Percentiles rank a stretch among this genome's conserved stretches.
Evolutionary conservation across 2,888 invertebrate genomes (phyloP).

Genomic region (Mycalesis mineus): DNA sequence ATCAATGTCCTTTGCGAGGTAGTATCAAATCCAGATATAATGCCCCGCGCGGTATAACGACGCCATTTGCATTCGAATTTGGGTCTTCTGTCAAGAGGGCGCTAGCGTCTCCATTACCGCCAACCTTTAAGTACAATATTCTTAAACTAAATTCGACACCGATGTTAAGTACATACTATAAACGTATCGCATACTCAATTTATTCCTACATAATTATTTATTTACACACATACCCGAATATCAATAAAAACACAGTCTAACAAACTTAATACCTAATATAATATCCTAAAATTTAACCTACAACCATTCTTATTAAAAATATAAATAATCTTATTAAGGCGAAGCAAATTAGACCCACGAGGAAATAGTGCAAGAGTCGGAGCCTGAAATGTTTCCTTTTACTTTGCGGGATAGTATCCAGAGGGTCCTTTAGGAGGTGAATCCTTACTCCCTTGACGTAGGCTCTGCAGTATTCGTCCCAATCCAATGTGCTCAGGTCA

Average conservation of each 20-base stretch:
- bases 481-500: conserved; percentile 80
- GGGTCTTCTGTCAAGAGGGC: too few relatives aligned
- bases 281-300: conserved; percentile 7
- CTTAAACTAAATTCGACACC: too few relatives aligned
- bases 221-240: neutral
- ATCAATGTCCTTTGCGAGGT: too few relatives aligned
- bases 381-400: conserved; percentile 58
- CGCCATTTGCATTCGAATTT: too few relatives aligned
- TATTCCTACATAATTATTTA: neutral
- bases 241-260: neutral
- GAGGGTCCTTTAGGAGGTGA: conserved; percentile 86
- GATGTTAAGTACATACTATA: too few relatives aligned
- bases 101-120: too few relatives aligned
- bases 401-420: conserved; percentile 81
- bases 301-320: conserved; percentile 21
- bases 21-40: too few relatives aligned
- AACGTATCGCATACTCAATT: too few relatives aligned
- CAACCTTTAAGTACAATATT: too few relatives aligned
- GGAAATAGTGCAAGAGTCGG: conserved; percentile 42
- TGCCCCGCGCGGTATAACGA: too few relatives aligned
- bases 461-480: conserved; percentile 83
- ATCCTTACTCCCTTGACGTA: conserved; percentile 84
- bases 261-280: neutral
- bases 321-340: conserved; percentile 42
- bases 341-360: conserved; percentile 24